phyloP scores from a whole-genome alignment of 2,888 invertebrate species.

The Eupithecia pulchellata region DNA sequence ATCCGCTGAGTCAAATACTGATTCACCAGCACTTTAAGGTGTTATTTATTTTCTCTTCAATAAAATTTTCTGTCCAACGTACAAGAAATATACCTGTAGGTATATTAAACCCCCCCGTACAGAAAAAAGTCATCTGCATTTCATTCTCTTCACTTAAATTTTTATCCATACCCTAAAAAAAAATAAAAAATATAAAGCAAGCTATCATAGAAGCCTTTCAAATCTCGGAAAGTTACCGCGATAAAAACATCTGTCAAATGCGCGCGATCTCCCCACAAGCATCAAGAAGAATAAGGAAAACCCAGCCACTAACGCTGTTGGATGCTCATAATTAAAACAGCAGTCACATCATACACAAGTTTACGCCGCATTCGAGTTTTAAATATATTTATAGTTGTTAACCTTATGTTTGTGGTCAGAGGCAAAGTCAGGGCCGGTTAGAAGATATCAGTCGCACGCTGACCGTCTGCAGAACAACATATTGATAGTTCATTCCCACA shows the following conservation, averaged over 20 bases:
- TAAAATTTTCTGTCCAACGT: no score
- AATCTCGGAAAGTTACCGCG: not conserved
- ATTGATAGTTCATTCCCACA: slow-evolving; percentile 43
- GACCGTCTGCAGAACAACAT: slow-evolving; percentile 57
- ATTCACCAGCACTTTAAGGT: no score
- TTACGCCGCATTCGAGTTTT: slow-evolving; percentile 51
- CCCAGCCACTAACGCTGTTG: slow-evolving; percentile 28
- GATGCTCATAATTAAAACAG: slow-evolving; percentile 49
- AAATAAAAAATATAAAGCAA: no score
- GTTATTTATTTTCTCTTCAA: no score
- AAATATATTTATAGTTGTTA: slow-evolving; percentile 67
- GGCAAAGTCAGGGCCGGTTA: slow-evolving; percentile 62
- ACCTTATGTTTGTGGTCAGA: slow-evolving; percentile 63
- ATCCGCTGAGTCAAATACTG: no score
- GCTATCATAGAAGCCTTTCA: no score
- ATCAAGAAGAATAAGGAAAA: slow-evolving; percentile 52
- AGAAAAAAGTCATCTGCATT: no score
- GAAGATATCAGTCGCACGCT: slow-evolving; percentile 63
- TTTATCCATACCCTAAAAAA: no score
- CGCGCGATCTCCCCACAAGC: not conserved
- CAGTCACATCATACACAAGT: slow-evolving; percentile 48
- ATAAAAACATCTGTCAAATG: not conserved
- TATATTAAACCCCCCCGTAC: no score
- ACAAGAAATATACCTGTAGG: no score
- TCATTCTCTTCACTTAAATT: no score